Evolutionary conservation across 2,888 invertebrate genomes (phyloP).

Genomic region (Encarsia formosa): DNA sequence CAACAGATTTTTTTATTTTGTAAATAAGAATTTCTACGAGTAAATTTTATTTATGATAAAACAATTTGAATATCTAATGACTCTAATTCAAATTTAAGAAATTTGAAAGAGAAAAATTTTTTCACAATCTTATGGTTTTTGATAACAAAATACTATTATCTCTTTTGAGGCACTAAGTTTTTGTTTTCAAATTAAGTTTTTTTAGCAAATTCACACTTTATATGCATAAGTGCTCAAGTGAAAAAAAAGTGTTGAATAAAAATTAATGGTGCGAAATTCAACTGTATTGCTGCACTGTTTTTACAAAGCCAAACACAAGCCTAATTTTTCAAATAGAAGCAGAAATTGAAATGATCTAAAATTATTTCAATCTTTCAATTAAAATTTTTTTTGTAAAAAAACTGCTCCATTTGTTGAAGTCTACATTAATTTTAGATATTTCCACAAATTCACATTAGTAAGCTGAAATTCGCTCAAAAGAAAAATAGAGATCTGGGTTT

Average conservation of each 20-base stretch:
- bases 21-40: too few relatives aligned
- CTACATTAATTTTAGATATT: not conserved
- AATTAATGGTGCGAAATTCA: conserved; percentile 17
- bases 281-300: conserved; percentile 18
- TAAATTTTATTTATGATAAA: too few relatives aligned
- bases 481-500: conserved; percentile 7
- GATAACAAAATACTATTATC: too few relatives aligned
- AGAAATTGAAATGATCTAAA: conserved; percentile 9
- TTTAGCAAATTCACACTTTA: conserved; percentile 7
- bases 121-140: too few relatives aligned
- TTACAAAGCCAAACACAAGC: conserved; percentile 21
- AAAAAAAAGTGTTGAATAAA: conserved; percentile 15
- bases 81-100: too few relatives aligned
- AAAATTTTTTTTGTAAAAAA: not conserved
- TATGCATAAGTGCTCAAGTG: conserved; percentile 19
- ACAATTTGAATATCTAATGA: too few relatives aligned
- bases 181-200: too few relatives aligned
- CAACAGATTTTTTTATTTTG: too few relatives aligned
- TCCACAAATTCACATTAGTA: conserved; percentile 1
- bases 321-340: not conserved
- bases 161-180: too few relatives aligned
- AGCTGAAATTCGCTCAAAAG: conserved; percentile 6
- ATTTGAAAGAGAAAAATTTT: too few relatives aligned
- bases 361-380: conserved; percentile 3
- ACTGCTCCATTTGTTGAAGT: not conserved